Evolutionary conservation across 2,888 invertebrate species (phyloP).

Genomic region (Uropetala carovei): DNA sequence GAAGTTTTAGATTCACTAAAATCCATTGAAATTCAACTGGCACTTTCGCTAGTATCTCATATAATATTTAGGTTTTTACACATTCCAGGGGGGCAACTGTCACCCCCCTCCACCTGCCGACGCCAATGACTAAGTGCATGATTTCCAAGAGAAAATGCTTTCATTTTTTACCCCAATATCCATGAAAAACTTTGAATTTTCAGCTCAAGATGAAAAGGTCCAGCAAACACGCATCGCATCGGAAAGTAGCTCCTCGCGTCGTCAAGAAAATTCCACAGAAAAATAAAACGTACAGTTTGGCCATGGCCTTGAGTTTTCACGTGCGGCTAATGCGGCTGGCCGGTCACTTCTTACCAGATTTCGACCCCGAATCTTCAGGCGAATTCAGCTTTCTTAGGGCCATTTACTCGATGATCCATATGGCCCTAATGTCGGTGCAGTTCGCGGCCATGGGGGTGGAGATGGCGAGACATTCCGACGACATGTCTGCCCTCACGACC

Average conservation of each 20-base stretch:
- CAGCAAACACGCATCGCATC: not conserved
- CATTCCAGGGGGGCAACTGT: too few species aligned
- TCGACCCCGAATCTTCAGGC: slow-evolving; percentile 73
- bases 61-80: too few species aligned
- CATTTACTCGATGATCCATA: slow-evolving; percentile 73
- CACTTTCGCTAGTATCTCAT: too few species aligned
- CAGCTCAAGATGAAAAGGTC: slow-evolving; percentile 9
- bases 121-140: too few species aligned
- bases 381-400: slow-evolving; percentile 67
- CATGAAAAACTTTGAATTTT: not conserved
- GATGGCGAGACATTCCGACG: slow-evolving; percentile 30
- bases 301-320: slow-evolving; percentile 90
- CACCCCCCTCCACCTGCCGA: too few species aligned
- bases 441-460: slow-evolving; percentile 53
- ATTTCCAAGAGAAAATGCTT: too few species aligned
- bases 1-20: too few species aligned
- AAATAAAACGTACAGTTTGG: slow-evolving; percentile 79
- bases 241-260: not conserved
- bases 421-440: slow-evolving; percentile 65
- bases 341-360: slow-evolving; percentile 89
- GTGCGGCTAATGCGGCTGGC: slow-evolving; percentile 86
- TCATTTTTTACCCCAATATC: too few species aligned
- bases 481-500: slow-evolving; percentile 45
- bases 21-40: too few species aligned
- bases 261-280: not conserved